phyloP scores from a whole-genome alignment of 2,888 invertebrate species.

The Allygus modestus region DNA sequence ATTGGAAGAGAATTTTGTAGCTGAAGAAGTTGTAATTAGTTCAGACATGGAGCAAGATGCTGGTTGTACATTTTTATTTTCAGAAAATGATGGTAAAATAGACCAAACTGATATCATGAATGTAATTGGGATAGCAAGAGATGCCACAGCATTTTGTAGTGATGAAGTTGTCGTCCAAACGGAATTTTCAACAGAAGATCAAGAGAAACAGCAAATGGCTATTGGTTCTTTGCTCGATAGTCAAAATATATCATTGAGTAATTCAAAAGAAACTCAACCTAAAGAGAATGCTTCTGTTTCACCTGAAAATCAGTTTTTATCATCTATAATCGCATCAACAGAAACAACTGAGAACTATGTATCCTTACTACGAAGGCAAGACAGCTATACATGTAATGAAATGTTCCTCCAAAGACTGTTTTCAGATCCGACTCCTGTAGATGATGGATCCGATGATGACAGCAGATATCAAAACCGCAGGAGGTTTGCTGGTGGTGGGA shows the following conservation, averaged over 20 bases:
- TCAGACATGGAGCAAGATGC: slow-evolving; percentile 33
- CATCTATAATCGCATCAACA: slow-evolving; percentile 8
- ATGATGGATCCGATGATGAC: slow-evolving; percentile 47
- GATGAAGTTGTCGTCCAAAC: background rate
- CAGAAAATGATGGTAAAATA: background rate
- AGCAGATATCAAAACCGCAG: slow-evolving; percentile 17
- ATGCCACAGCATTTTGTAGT: background rate
- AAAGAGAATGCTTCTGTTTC: slow-evolving; percentile 27
- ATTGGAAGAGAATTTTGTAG: slow-evolving; percentile 23
- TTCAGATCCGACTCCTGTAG: background rate
- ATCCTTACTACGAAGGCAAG: slow-evolving; percentile 5
- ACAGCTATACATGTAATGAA: slow-evolving; percentile 42
- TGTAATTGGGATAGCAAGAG: slow-evolving; percentile 37
- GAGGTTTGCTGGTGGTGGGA: slow-evolving; percentile 19
- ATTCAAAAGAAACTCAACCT: background rate
- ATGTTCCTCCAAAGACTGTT: slow-evolving; percentile 12
- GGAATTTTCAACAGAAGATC: background rate
- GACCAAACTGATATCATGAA: slow-evolving; percentile 31
- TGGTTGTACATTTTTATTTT: background rate
- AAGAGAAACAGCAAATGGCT: background rate
- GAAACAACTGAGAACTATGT: slow-evolving; percentile 21
- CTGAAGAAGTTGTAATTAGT: slow-evolving; percentile 36
- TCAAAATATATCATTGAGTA: slow-evolving; percentile 17
- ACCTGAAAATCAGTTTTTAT: slow-evolving; percentile 32
- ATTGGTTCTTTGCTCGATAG: slow-evolving; percentile 3